These are phyloP conservation scores for Sarotherodon lohbergeri DNA, from an alignment of 2,113 vertebrate species.

Conservation along the genomic window DNA sequence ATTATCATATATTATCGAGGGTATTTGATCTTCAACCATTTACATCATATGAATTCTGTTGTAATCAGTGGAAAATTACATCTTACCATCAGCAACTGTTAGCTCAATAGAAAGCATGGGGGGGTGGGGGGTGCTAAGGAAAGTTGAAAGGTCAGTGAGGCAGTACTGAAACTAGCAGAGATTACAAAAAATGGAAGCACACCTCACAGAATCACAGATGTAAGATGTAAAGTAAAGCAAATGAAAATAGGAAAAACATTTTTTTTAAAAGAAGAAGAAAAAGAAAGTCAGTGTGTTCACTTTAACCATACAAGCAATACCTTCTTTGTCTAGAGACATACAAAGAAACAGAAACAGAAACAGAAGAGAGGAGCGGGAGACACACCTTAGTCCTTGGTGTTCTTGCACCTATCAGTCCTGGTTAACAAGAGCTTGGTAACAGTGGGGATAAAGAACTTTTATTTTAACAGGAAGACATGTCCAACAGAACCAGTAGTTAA, in stretches of 20 bases:
- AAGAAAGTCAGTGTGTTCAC: not conserved
- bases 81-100: constrained; percentile 47
- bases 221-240: not conserved
- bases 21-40: not conserved
- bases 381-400: constrained; percentile 36
- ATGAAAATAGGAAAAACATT: not conserved
- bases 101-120: constrained; percentile 38
- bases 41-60: not conserved
- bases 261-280: not conserved
- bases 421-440: not conserved
- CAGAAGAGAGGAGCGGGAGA: not conserved
- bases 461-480: not conserved
- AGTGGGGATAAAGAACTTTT: accelerated
- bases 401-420: constrained; percentile 13
- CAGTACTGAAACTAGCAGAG: not conserved
- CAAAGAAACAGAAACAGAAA: not conserved
- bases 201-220: not conserved
- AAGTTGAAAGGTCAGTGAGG: not conserved
- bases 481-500: not conserved
- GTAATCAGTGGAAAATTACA: not conserved
- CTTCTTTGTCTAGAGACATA: not conserved
- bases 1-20: not conserved
- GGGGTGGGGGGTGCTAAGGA: constrained; percentile 24
- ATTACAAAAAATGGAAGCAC: not conserved
- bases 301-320: not conserved